Base-by-base conservation (phyloP, 2,797 vertebrate species). In the Dromococcyx pavoninus region DNA sequence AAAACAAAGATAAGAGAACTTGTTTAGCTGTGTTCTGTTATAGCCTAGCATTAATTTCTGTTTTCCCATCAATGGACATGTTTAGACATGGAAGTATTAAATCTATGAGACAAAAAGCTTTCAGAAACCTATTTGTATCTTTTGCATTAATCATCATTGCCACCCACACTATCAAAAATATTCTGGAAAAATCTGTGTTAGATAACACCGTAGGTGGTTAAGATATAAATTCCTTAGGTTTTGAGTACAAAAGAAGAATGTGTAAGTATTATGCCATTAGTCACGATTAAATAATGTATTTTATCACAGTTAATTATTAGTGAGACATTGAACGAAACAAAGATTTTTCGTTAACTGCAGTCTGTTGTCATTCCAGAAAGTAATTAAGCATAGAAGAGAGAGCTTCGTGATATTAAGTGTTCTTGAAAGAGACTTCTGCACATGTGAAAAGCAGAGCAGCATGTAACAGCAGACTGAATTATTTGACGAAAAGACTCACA, bases 71-170 rank as follows among this genome's bases (percentile, higher is more conserved):
- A 90, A 7, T 48, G 88, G 86, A 76, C 96, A 71, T 88, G 96
- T 97, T 96, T 92, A 95, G 91, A 96, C 97, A 57, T 33, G 95
- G 28, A 88, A 93, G 58, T 44, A 81, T 58, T 86, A 95, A 97
- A 95, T 93, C 88, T 88, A 39, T 73, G 14, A 93, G 58, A 88
- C 79, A 94, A 96, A 90, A 93, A 65, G 10, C 65, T 32, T 48
- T 85, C 69, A 91, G 77, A 96, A 93, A 78, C 75, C 24, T 94
- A 78, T 85, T 95, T 95, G 65, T 85, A 28, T 95, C 57, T 91
- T 91, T 82, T 75, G 58, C 32, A 57, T 88, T 93, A 94, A 86
- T 94, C 87, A 84, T 83, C 88, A 37, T 89, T 94, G 58, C 85
- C 85, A 93, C 91, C 88, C 91, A 95, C 77, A 41, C 30, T 37